phyloP scores from a whole-genome alignment of 2,888 invertebrate species.

The Agelastica alni region DNA sequence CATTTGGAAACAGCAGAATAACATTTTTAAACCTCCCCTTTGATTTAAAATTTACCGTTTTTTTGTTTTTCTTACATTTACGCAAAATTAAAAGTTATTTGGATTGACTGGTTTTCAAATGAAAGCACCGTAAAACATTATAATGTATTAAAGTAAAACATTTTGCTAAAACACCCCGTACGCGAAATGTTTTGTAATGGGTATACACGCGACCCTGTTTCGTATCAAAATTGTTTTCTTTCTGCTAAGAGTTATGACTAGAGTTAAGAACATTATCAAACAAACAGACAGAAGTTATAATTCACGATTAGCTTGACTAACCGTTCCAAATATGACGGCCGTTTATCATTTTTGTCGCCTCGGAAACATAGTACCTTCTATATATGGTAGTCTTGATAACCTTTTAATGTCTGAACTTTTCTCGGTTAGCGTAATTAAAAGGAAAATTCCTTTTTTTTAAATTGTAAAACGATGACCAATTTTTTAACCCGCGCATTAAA shows the following conservation, averaged over 20 bases:
- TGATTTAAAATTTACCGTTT: too few species aligned
- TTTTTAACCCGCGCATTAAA: too few species aligned
- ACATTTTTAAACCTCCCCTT: too few species aligned
- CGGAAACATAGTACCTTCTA: too few species aligned
- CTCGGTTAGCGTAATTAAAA: background rate
- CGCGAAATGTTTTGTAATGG: background rate
- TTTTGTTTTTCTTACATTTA: too few species aligned
- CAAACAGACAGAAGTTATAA: slow-evolving; percentile 57
- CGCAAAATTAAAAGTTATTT: too few species aligned
- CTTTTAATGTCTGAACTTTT: slow-evolving; percentile 1
- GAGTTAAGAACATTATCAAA: slow-evolving; percentile 51
- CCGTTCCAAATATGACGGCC: slow-evolving; percentile 53
- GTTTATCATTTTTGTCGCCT: slow-evolving; percentile 47
- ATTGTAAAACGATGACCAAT: too few species aligned
- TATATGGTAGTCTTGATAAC: slow-evolving; percentile 15
- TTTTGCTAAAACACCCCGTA: background rate
- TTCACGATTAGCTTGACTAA: slow-evolving; percentile 56
- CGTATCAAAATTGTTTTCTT: slow-evolving; percentile 44
- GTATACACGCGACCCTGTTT: slow-evolving; percentile 7
- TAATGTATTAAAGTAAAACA: background rate
- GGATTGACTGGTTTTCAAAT: too few species aligned
- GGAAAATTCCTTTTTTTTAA: background rate
- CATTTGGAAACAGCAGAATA: too few species aligned
- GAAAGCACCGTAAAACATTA: background rate
- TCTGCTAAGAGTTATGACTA: slow-evolving; percentile 43